These are phyloP conservation scores for Coracopsis vasa DNA, from an alignment of 2,113 vertebrate species.

Conservation along the genomic window DNA sequence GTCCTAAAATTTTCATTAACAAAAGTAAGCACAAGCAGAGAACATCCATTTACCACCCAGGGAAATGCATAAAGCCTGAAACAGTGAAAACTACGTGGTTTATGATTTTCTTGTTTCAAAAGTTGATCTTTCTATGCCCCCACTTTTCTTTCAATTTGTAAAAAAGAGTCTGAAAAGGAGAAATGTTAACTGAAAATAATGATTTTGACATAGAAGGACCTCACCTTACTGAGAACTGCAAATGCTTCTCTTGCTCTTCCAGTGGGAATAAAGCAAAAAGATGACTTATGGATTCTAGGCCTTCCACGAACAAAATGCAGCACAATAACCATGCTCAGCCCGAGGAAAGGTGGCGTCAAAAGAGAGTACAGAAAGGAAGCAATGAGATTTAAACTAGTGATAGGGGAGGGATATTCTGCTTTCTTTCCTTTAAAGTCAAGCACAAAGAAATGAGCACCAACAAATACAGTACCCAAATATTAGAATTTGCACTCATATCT, in stretches of 20 bases:
- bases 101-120: conserved; percentile 45
- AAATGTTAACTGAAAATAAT: conserved; percentile 67
- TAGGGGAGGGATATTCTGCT: not conserved
- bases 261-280: conserved; percentile 43
- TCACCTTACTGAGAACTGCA: conserved; percentile 38
- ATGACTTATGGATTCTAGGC: conserved; percentile 25
- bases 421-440: not conserved
- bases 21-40: conserved; percentile 36
- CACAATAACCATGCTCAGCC: not conserved
- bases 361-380: not conserved
- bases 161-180: conserved; percentile 38
- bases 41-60: conserved; percentile 26
- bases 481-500: not conserved
- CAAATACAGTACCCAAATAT: not conserved
- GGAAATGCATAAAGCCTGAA: conserved; percentile 25
- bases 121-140: conserved; percentile 59
- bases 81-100: conserved; percentile 11
- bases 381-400: not conserved
- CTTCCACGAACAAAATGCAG: conserved; percentile 30
- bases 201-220: conserved; percentile 57
- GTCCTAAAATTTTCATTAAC: conserved; percentile 27
- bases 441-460: not conserved
- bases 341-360: not conserved
- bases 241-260: conserved; percentile 40
- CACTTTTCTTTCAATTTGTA: conserved; percentile 59